phyloP scores from a whole-genome alignment of 2,797 vertebrate genomes.

The Glossophaga mutica region DNA sequence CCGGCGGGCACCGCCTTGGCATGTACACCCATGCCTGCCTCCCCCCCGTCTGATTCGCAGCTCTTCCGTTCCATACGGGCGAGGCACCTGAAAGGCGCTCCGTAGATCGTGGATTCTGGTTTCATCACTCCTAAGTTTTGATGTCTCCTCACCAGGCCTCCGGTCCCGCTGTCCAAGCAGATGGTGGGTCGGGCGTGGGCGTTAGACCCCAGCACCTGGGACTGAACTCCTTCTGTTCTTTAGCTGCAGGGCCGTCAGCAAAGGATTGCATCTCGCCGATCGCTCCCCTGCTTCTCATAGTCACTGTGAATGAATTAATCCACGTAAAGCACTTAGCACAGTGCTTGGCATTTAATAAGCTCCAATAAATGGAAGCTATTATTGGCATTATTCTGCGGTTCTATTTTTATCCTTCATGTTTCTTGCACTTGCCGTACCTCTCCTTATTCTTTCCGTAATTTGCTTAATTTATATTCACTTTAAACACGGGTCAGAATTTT shows the following conservation, averaged over 20 bases:
- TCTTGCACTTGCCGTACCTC: neutral
- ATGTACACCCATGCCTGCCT: neutral
- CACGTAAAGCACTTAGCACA: neutral
- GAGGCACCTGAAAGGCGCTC: neutral
- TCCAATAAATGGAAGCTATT: neutral
- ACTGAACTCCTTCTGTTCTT: neutral
- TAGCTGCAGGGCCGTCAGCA: neutral
- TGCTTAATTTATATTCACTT: constrained; percentile 8
- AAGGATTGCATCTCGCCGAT: neutral
- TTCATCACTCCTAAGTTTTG: neutral
- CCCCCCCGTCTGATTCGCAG: neutral
- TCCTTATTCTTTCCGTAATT: neutral
- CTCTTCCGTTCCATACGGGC: neutral
- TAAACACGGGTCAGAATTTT: neutral
- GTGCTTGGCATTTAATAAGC: neutral
- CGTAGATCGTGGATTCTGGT: neutral
- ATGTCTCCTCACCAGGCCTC: neutral
- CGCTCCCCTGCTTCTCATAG: no score
- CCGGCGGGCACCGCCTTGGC: neutral
- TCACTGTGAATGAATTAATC: neutral
- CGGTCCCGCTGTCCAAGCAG: neutral
- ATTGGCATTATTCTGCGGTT: neutral
- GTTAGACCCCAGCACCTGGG: neutral
- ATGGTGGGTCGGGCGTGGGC: neutral
- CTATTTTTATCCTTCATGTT: neutral